Evolutionary conservation across 2,113 vertebrate species (phyloP).

Genomic region (Mastomys coucha): DNA sequence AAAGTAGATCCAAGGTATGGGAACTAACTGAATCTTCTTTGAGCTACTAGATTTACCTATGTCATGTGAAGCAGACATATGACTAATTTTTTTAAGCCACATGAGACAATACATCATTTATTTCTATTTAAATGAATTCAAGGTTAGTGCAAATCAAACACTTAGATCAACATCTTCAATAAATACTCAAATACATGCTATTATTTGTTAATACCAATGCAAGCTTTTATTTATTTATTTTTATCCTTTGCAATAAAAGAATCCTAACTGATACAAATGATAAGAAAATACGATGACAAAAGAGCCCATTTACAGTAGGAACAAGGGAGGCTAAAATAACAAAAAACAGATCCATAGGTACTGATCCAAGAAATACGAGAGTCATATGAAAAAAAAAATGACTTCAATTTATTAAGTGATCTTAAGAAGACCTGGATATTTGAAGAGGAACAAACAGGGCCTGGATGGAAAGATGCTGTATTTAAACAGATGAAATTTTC

Average conservation of each 20-base stretch:
- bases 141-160: neutral
- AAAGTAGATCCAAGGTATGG: neutral
- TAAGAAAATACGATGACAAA: neutral
- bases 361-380: neutral
- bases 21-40: neutral
- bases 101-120: neutral
- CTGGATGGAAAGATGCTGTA: neutral
- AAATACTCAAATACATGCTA: neutral
- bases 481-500: conserved; percentile 30
- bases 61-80: neutral
- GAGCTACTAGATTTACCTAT: neutral
- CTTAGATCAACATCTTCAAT: neutral
- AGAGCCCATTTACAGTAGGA: neutral
- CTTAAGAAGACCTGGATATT: neutral
- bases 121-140: conserved; percentile 25
- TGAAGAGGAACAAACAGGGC: conserved; percentile 20
- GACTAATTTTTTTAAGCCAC: neutral
- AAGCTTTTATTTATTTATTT: conserved; percentile 55
- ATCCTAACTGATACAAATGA: neutral
- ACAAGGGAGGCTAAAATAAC: neutral
- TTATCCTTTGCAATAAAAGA: conserved; percentile 4
- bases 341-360: neutral
- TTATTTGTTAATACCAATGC: neutral
- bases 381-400: neutral
- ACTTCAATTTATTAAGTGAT: neutral